A percentile compares a stretch with the other conserved stretches of the same genome.
Evolutionary conservation across 2,797 vertebrate genomes (phyloP).

Genomic region (Gymnothorax javanicus): DNA sequence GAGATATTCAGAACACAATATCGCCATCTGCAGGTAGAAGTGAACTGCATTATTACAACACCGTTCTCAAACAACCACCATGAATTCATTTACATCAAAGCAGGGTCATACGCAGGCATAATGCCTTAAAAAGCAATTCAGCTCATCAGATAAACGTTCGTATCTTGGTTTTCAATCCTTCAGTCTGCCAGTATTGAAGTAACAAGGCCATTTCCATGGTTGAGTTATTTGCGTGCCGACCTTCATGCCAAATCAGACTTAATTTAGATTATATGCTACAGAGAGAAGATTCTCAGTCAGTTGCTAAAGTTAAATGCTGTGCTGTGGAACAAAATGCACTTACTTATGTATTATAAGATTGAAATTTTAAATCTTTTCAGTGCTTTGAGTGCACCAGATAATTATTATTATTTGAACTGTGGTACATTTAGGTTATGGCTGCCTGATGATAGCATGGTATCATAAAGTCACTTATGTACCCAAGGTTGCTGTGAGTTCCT

Average conservation of each 20-base stretch:
- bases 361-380: background rate
- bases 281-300: background rate
- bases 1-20: conserved; percentile 2
- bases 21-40: conserved; percentile 4
- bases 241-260: background rate
- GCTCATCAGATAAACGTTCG: background rate
- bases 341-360: background rate
- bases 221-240: background rate
- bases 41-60: background rate
- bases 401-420: background rate
- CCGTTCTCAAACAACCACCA: background rate
- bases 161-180: background rate
- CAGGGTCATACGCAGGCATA: background rate
- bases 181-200: background rate
- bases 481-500: background rate
- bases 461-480: background rate
- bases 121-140: background rate
- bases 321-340: background rate
- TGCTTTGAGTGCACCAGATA: background rate
- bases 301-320: background rate
- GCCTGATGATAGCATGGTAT: background rate
- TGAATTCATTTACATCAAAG: background rate
- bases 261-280: background rate
- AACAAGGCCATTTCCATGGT: background rate
- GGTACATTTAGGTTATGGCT: background rate